phyloP scores from a whole-genome alignment of 2,888 invertebrate genomes.

The Lypha dubia region DNA sequence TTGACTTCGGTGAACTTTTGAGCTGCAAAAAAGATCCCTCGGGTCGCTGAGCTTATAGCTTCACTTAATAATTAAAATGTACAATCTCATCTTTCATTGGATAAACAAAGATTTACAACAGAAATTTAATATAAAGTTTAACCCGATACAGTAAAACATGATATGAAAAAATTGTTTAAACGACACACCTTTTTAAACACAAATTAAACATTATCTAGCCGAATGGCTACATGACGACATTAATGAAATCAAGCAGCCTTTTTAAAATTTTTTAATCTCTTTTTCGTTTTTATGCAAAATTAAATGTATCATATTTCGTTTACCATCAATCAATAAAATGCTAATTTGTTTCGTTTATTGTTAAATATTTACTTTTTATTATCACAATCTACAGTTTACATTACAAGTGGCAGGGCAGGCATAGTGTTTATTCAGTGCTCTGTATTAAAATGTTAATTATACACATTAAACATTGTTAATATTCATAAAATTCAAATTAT shows the following conservation, averaged over 20 bases:
- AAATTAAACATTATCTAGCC: no score
- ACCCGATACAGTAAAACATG: no score
- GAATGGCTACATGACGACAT: not conserved
- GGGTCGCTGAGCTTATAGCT: no score
- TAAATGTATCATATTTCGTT: slow-evolving; percentile 42
- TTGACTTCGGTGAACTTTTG: no score
- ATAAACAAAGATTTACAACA: no score
- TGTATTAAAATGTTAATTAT: slow-evolving; percentile 62
- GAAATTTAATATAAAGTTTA: no score
- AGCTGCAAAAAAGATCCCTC: no score
- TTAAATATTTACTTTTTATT: slow-evolving; percentile 32
- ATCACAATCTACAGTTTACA: slow-evolving; percentile 26
- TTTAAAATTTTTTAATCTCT: not conserved
- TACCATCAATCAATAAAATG: slow-evolving; percentile 36
- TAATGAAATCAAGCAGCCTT: not conserved
- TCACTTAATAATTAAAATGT: no score
- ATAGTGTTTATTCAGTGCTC: slow-evolving; percentile 45
- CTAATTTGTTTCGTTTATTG: slow-evolving; percentile 32
- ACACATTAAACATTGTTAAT: slow-evolving; percentile 58
- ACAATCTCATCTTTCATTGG: no score
- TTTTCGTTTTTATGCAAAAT: not conserved
- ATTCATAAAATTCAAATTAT: slow-evolving; percentile 56
- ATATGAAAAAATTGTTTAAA: no score
- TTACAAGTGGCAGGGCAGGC: slow-evolving; percentile 27
- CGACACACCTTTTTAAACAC: no score